A percentile compares a stretch with the other conserved stretches of the same genome.
These are phyloP conservation scores for Steinernema feltiae DNA, from an alignment of 1,140 invertebrate genomes.

Conservation along the genomic window DNA sequence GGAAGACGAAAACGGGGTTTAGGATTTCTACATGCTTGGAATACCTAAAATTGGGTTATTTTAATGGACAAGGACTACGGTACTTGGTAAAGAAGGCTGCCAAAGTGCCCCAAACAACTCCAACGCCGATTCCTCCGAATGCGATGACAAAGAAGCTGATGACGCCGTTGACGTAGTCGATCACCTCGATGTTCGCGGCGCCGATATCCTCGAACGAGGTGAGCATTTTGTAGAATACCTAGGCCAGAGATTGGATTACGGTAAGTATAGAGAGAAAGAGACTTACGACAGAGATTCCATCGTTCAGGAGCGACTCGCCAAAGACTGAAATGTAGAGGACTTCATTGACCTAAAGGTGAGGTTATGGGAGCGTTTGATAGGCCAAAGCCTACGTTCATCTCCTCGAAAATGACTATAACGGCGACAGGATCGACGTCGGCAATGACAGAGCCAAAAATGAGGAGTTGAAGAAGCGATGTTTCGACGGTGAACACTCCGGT, in stretches of 20 bases:
- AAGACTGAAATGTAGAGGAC: conserved; percentile 97
- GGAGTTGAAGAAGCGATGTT: conserved; percentile 70
- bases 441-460: conserved; percentile 87
- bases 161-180: conserved; percentile 73
- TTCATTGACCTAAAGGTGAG: conserved; percentile 72
- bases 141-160: conserved; percentile 89
- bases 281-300: conserved; percentile 79
- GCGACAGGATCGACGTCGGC: conserved; percentile 97
- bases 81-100: conserved; percentile 67
- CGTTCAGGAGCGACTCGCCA: conserved; percentile 93
- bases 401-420: conserved; percentile 91
- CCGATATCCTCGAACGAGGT: conserved; percentile 69
- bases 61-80: too few species aligned
- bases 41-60: too few species aligned
- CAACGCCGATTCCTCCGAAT: conserved; percentile 84
- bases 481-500: conserved; percentile 51
- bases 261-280: too few species aligned
- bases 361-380: background rate
- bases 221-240: conserved; percentile 85
- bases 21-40: conserved; percentile 49
- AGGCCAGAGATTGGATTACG: too few species aligned
- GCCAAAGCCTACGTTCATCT: conserved; percentile 72
- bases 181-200: conserved; percentile 39
- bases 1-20: conserved; percentile 52
- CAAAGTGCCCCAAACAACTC: conserved; percentile 88